Percentiles rank a stretch among this genome's conserved stretches.
phyloP scores from a whole-genome alignment of 2,797 vertebrate species.

The Thalassophryne amazonica region DNA sequence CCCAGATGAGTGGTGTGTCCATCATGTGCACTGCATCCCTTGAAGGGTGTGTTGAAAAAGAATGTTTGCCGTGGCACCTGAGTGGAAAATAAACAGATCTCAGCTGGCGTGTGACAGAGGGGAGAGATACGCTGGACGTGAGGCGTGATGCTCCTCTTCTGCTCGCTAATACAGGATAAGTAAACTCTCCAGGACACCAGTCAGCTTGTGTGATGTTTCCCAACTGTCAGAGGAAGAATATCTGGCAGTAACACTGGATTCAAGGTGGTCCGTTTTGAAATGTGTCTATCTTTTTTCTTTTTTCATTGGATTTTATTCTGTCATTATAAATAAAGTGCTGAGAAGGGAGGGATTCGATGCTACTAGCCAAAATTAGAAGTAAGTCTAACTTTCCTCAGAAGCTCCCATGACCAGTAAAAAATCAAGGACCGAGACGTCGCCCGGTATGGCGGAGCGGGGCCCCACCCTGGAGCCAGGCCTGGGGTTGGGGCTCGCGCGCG shows the following conservation, averaged over 20 bases:
- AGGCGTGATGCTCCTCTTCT: slow-evolving; percentile 64
- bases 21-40: slow-evolving; percentile 33
- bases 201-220: slow-evolving; percentile 44
- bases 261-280: slow-evolving; percentile 43
- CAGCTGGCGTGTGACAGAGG: slow-evolving; percentile 51
- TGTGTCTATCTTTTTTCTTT: slow-evolving; percentile 27
- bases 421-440: too few species aligned
- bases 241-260: slow-evolving; percentile 37
- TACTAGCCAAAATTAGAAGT: slow-evolving; percentile 41
- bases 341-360: slow-evolving; percentile 14
- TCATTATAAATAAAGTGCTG: slow-evolving; percentile 40
- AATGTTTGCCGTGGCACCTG: slow-evolving; percentile 39
- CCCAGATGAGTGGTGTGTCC: slow-evolving; percentile 3
- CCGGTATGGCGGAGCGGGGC: too few species aligned
- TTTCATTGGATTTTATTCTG: slow-evolving; percentile 29
- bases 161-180: slow-evolving; percentile 59
- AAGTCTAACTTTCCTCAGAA: too few species aligned
- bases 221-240: slow-evolving; percentile 31
- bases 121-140: slow-evolving; percentile 57
- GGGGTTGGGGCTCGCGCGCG: too few species aligned
- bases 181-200: slow-evolving; percentile 49
- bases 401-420: too few species aligned
- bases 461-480: too few species aligned
- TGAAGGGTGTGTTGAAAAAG: slow-evolving; percentile 11
- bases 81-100: slow-evolving; percentile 68